These are phyloP conservation scores for Eupithecia insigniata DNA, from an alignment of 2,888 invertebrate species.

Conservation along the genomic window DNA sequence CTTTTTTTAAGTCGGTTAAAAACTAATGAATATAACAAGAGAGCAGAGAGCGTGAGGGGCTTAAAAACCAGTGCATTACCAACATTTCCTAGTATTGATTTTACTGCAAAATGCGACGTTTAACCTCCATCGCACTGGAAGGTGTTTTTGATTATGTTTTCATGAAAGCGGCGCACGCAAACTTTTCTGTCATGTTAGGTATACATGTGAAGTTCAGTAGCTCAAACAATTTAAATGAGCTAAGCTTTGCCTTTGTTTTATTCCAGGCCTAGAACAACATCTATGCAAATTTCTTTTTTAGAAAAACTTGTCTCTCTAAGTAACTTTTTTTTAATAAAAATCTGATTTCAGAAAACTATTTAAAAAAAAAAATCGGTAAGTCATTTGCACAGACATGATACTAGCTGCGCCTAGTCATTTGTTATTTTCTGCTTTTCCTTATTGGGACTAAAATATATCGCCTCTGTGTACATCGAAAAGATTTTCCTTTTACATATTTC, in stretches of 20 bases:
- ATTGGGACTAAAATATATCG: background rate
- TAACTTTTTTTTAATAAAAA: background rate
- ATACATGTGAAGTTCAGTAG: background rate
- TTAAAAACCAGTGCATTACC: background rate
- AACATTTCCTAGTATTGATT: background rate
- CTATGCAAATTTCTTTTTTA: background rate
- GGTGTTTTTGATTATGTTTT: constrained; percentile 5
- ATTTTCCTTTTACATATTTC: constrained; percentile 1
- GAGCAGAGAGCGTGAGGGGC: background rate
- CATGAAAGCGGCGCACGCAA: background rate
- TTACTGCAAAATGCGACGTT: background rate
- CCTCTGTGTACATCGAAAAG: constrained; percentile 6
- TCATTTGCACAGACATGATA: too few relatives aligned
- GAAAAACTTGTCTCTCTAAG: background rate
- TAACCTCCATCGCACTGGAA: background rate
- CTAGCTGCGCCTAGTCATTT: too few relatives aligned
- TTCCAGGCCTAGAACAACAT: too few relatives aligned
- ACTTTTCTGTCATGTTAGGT: background rate
- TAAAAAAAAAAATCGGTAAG: background rate
- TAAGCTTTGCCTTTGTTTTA: too few relatives aligned
- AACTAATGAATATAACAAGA: background rate
- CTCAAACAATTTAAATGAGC: background rate
- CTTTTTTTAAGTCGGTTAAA: too few relatives aligned
- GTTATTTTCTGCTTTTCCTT: background rate
- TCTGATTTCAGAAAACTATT: background rate